Base-by-base conservation (phyloP, 2,888 invertebrate genomes). In the Xylophagus ater region DNA sequence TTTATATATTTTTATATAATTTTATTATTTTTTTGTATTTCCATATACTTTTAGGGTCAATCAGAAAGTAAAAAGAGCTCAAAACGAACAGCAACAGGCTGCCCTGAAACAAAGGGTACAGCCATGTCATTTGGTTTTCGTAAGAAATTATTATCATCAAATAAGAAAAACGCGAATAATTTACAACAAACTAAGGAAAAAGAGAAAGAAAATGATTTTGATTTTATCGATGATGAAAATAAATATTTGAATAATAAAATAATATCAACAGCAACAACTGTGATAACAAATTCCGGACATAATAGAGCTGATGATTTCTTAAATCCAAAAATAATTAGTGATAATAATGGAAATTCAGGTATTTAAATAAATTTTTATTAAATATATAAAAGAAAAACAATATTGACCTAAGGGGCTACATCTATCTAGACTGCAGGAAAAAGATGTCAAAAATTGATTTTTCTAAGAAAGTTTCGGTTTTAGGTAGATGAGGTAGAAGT, bases 81-180 rank as follows among this genome's bases (percentile, higher is more conserved):
- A 20, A 45, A 45, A 39, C 37, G 38, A 33, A 39, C 37, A 30
- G 52, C 50, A 18, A 48, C n/a, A n/a, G n/a, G n/a, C n/a, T n/a
- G 37, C 19, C 47, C 57, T 24, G 62, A 65, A 41, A 65, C 65
- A 42, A 65, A 62, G 51, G 86, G 86, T 35, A 80, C 84, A 46
- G 79, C 85, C 41, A 85, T 82, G 57, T 85, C 86, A 29, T 87
- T 87, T 61, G 87, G 87, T 33, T 87, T 87, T 66, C 78, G 81
- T 35, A 73, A 81, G 43, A 74, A 80, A 40, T 72, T 73, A 29
- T 57, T 66, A 28, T 66, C 70, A 24, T 48, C 58, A 23, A 62
- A 67, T 66, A 25, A 66, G 62, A 37, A 65, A 62, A 31, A 58
- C 58, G 43, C 56, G 29, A 28, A 40, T 26, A 14, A 28, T 10